Conservation (phyloP, 1,140 invertebrate genomes). For the Hestina assimilis region DNA sequence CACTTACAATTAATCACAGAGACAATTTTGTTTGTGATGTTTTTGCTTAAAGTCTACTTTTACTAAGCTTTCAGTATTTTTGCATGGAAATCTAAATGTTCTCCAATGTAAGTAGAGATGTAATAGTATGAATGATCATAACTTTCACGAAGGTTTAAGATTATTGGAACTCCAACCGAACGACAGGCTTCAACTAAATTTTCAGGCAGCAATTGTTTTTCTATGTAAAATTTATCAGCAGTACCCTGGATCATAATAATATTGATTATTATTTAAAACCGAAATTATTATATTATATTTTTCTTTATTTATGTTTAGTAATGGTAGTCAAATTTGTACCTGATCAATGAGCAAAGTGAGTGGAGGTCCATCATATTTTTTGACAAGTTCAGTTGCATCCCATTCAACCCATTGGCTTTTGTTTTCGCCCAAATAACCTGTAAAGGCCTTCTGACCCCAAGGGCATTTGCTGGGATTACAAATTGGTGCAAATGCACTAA, state of each 20-base stretch:
- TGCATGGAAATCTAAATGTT: slow-evolving; percentile 95
- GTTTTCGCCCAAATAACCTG: slow-evolving; percentile 90
- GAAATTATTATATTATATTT: no score
- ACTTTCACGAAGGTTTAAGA: slow-evolving; percentile 89
- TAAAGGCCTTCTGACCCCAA: slow-evolving; percentile 95
- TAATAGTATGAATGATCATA: slow-evolving; percentile 99
- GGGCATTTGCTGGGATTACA: slow-evolving; percentile 90
- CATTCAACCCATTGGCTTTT: slow-evolving; percentile 88
- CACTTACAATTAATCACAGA: not conserved
- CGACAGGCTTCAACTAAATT: slow-evolving; percentile 87
- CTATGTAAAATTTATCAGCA: slow-evolving; percentile 89
- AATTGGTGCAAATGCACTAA: slow-evolving; percentile 98
- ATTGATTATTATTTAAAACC: not conserved
- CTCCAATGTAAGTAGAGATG: slow-evolving; percentile 94
- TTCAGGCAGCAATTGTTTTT: slow-evolving; percentile 91
- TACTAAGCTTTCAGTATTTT: slow-evolving; percentile 81
- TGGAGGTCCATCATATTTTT: slow-evolving; percentile 90
- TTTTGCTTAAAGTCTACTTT: not conserved
- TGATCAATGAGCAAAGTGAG: slow-evolving; percentile 94
- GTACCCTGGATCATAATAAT: slow-evolving; percentile 82
- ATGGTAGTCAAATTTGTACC: no score
- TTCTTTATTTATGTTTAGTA: no score
- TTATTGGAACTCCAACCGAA: slow-evolving; percentile 84
- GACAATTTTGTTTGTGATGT: not conserved
- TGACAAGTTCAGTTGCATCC: slow-evolving; percentile 92